Evolutionary conservation across 2,113 vertebrate genomes (phyloP), one percentile per base, ranked within the genome.

Genomic region (Bufo bufo): DNA sequence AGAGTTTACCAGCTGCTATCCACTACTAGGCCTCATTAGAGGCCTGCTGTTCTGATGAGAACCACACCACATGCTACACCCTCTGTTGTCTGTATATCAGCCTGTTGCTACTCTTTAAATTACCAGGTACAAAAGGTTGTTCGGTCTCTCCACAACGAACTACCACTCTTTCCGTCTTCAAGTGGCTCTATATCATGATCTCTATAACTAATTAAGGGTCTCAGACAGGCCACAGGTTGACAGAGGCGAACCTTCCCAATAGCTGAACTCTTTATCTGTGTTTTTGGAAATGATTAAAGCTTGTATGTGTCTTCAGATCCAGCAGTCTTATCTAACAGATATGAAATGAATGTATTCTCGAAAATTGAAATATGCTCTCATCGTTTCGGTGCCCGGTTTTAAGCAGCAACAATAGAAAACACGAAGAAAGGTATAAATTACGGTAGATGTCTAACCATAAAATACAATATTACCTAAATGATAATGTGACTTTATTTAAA

Each of bases 1-100:
- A 58, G 97, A 97, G 95, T 99, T 98, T 98, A 99, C 98, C 98
- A 99, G 98, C 98, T 99, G 98, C 97, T 97, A 93, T 99, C 97
- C 96, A 97, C 96, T 96, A 96, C 95, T 94, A 93, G 96, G 94
- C 93, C 96, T 98, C 97, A 98, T 99, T 99, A 98, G 96, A 94
- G 94, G 92, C 96, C 97, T 95, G 96, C 97, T 97, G 97, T 96
- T 98, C 95, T 92, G 95, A 97, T 99, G 98, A 98, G 98, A 99
- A 99, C 97, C 94, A 90, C 95, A 95, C 95, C 98, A 99, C 98
- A 99, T 99, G 98, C 97, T 97, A 93, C 94, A 92, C 95, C 95
- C 95, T 90, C 93, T 92, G 92, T 94, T 93, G 94, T 91, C 93
- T 93, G 93, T 93, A 89, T 95, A 92, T 95, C 95, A 95, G 93